A percentile compares a stretch with the other conserved stretches of the same genome.
These are phyloP conservation scores for Proales similis DNA, from an alignment of 1,140 invertebrate species.

Conservation along the genomic window DNA sequence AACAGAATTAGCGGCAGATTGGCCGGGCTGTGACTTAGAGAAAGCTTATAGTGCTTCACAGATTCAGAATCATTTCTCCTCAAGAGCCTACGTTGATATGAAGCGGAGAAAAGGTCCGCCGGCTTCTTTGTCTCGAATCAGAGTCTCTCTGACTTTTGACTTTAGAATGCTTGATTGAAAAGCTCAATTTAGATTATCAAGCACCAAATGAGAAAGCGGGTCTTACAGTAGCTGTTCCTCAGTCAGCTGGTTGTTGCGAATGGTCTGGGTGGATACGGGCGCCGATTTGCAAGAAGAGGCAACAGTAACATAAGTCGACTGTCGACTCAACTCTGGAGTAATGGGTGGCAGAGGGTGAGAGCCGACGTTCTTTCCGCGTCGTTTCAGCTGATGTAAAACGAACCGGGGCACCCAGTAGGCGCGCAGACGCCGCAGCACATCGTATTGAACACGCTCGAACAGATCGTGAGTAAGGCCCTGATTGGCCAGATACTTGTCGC, in stretches of 20 bases:
- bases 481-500: constrained; percentile 31
- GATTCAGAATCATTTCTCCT: neutral
- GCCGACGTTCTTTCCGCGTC: constrained; percentile 22
- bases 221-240: constrained; percentile 18
- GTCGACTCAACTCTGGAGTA: constrained; percentile 38
- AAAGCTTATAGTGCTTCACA: neutral
- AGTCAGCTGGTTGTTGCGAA: constrained; percentile 40
- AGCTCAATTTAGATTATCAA: neutral
- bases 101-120: constrained; percentile 47
- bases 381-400: constrained; percentile 39
- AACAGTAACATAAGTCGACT: constrained; percentile 38
- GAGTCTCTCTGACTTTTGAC: constrained; percentile 46
- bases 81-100: constrained; percentile 3
- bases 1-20: constrained; percentile 31
- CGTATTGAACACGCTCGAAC: constrained; percentile 52
- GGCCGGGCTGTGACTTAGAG: constrained; percentile 8
- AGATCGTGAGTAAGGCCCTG: constrained; percentile 40
- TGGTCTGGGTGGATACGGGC: constrained; percentile 41
- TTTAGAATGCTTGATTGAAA: constrained; percentile 37
- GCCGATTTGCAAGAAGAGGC: neutral
- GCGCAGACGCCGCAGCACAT: constrained; percentile 49
- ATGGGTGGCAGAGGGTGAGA: constrained; percentile 3
- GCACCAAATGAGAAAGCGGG: neutral
- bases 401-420: constrained; percentile 52
- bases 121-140: constrained; percentile 46